phyloP scores from a whole-genome alignment of 2,797 vertebrate genomes.

The Rhabdophis nuchalis region DNA sequence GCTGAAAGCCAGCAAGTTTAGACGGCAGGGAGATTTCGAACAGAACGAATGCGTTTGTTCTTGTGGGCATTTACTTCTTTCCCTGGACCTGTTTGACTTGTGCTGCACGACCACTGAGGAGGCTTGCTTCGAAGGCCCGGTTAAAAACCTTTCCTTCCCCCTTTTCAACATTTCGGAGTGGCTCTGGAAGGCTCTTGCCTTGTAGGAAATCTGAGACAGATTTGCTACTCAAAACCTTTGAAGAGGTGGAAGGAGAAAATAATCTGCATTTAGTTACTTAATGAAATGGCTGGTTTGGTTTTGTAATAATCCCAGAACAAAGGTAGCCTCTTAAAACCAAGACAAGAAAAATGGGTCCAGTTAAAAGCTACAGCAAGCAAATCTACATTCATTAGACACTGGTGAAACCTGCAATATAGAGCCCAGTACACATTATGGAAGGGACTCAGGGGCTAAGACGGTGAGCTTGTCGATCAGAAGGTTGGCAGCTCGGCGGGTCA shows the following conservation, averaged over 20 bases:
- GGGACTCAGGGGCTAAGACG: no score
- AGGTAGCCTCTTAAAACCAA: not conserved
- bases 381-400: not conserved
- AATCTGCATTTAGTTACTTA: not conserved
- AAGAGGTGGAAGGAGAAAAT: not conserved
- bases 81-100: conserved; percentile 17
- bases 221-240: fast-evolving
- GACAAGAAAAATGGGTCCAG: not conserved
- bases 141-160: not conserved
- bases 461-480: no score
- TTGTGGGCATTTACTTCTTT: conserved; percentile 31
- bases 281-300: not conserved
- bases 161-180: not conserved
- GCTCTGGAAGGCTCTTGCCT: not conserved
- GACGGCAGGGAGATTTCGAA: conserved; percentile 50
- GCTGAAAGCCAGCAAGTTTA: conserved; percentile 49
- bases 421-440: not conserved
- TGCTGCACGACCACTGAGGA: not conserved
- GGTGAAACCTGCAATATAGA: not conserved
- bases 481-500: no score
- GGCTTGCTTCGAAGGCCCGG: not conserved
- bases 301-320: not conserved
- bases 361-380: not conserved
- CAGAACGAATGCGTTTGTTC: conserved; percentile 45
- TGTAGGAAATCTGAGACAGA: not conserved